Evolutionary conservation across 2,113 vertebrate species (phyloP).

Genomic region (Gopherus evgoodei): DNA sequence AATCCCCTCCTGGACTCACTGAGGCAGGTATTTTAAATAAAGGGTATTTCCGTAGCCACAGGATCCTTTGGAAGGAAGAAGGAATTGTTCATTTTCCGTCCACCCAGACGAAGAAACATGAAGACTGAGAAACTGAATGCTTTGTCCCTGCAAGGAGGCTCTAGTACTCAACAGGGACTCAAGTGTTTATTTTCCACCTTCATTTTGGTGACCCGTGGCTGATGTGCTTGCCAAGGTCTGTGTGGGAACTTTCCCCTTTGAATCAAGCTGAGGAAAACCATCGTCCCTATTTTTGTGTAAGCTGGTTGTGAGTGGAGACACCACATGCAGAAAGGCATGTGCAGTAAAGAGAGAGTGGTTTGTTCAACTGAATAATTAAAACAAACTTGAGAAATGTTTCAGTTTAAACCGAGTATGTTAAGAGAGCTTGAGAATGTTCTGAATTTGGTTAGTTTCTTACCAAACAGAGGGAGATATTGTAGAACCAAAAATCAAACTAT

Average conservation of each 20-base stretch:
- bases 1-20: background rate
- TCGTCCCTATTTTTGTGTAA: background rate
- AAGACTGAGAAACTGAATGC: background rate
- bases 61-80: background rate
- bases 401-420: background rate
- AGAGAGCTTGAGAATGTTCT: conserved; percentile 1
- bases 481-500: conserved; percentile 25
- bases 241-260: background rate
- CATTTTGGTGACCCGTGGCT: background rate
- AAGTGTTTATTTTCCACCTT: background rate
- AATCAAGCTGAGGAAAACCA: background rate
- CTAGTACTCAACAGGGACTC: background rate
- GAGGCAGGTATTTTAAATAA: background rate
- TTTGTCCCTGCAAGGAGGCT: background rate
- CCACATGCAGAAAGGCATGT: background rate
- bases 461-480: background rate
- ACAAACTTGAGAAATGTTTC: background rate
- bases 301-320: background rate
- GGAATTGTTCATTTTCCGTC: background rate
- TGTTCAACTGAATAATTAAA: background rate
- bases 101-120: background rate
- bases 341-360: background rate
- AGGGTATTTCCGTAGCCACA: background rate
- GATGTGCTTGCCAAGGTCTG: background rate
- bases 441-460: conserved; percentile 17